Conservation (phyloP, 2,797 vertebrate genomes). For the Botia almorhae region DNA sequence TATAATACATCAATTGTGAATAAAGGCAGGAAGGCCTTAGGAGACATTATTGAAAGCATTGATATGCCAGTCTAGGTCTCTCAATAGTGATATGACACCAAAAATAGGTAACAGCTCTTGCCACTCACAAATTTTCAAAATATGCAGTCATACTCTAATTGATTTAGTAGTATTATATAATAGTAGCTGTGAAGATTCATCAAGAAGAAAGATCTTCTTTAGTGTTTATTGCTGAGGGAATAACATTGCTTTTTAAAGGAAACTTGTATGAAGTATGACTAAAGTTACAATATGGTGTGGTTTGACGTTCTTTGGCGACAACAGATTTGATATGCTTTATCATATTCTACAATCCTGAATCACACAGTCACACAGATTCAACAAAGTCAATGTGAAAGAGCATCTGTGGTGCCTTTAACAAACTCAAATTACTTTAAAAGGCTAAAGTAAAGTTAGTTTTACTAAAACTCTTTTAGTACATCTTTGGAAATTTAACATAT, state of each 20-base stretch:
- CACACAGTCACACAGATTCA: not conserved
- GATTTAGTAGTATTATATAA: not conserved
- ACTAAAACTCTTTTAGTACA: no score
- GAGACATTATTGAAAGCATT: not conserved
- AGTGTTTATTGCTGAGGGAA: not conserved
- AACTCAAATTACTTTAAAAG: no score
- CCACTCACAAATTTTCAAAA: not conserved
- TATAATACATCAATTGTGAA: not conserved
- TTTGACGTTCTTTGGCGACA: slow-evolving; percentile 4
- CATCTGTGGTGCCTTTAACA: no score
- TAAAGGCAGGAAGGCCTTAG: not conserved
- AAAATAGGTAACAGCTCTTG: not conserved
- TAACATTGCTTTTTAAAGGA: not conserved
- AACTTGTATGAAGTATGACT: not conserved
- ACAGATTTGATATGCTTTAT: not conserved
- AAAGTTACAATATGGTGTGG: no score
- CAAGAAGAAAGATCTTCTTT: not conserved
- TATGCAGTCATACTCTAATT: not conserved
- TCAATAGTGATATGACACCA: not conserved
- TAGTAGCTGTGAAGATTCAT: not conserved
- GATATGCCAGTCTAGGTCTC: not conserved
- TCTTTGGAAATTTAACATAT: no score
- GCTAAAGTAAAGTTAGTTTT: no score
- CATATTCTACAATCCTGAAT: not conserved
- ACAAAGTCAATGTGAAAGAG: no score